These are phyloP conservation scores for Apodemus sylvaticus DNA, from an alignment of 2,113 vertebrate genomes.

Conservation along the genomic window DNA sequence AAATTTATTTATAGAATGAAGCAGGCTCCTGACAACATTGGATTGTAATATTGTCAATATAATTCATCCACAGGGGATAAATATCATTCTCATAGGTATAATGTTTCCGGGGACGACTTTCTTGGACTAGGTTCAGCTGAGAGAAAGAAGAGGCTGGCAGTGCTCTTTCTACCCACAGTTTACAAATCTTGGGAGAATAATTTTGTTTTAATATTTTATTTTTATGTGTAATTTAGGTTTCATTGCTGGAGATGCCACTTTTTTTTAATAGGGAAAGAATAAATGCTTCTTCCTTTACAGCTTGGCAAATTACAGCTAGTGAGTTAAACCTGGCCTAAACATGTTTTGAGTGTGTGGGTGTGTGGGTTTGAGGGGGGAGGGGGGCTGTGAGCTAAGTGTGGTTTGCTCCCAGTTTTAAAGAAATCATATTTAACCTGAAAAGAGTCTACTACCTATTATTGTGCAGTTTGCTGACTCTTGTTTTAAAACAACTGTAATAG, in stretches of 20 bases:
- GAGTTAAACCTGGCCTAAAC: not conserved
- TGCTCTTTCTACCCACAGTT: not conserved
- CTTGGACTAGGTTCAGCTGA: not conserved
- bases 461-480: not conserved
- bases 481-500: not conserved
- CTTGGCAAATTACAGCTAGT: not conserved
- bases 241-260: not conserved
- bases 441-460: not conserved
- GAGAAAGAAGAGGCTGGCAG: not conserved
- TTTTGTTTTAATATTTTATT: constrained; percentile 30
- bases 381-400: not conserved
- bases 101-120: constrained; percentile 43
- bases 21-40: constrained; percentile 28
- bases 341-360: not conserved
- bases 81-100: constrained; percentile 50
- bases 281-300: not conserved
- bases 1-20: constrained; percentile 48
- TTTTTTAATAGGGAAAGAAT: constrained; percentile 41
- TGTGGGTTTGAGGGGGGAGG: too few relatives aligned
- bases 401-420: constrained; percentile 8
- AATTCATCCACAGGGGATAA: constrained; percentile 37
- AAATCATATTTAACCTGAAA: not conserved
- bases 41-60: constrained; percentile 47
- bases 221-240: not conserved
- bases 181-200: constrained; percentile 19